A percentile compares a stretch with the other conserved stretches of the same genome.
Conservation (phyloP, 2,888 invertebrate species). For the Chloromyia formosa region DNA sequence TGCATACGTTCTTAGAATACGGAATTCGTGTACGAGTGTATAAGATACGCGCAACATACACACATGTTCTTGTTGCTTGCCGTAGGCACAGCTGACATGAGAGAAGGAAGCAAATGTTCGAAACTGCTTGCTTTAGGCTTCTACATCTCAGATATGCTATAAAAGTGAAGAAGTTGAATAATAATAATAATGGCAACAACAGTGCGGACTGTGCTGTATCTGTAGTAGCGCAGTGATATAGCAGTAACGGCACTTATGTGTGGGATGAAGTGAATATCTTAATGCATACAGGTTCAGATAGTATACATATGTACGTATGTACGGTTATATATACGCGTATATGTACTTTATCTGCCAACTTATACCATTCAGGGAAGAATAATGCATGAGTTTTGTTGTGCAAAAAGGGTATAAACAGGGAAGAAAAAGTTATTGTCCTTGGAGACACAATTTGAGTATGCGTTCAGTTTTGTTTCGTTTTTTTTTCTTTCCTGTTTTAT, state of each 20-base stretch:
- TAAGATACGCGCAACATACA: not conserved
- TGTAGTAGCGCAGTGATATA: not conserved
- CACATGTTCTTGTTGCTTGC: not conserved
- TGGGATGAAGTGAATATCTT: not conserved
- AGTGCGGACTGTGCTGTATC: not conserved
- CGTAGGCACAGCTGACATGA: constrained; percentile 4
- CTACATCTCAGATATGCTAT: not conserved
- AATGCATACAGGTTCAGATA: not conserved
- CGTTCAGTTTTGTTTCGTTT: not conserved
- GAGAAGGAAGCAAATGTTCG: not conserved
- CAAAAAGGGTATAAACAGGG: constrained; percentile 19
- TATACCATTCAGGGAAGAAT: constrained; percentile 26
- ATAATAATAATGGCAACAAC: constrained; percentile 18
- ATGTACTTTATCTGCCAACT: constrained; percentile 8
- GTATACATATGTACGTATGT: not conserved
- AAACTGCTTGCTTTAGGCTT: not conserved
- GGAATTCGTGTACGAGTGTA: constrained; percentile 20
- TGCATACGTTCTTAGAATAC: constrained; percentile 39
- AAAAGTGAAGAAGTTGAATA: constrained; percentile 41
- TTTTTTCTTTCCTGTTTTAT: constrained; percentile 12
- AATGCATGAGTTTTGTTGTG: constrained; percentile 35
- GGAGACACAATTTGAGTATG: constrained; percentile 16
- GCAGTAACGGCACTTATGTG: constrained; percentile 24
- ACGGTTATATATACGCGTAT: not conserved
- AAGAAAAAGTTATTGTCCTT: constrained; percentile 29